Conservation (phyloP, 2,888 invertebrate species). For the Galerucella calmariensis region DNA sequence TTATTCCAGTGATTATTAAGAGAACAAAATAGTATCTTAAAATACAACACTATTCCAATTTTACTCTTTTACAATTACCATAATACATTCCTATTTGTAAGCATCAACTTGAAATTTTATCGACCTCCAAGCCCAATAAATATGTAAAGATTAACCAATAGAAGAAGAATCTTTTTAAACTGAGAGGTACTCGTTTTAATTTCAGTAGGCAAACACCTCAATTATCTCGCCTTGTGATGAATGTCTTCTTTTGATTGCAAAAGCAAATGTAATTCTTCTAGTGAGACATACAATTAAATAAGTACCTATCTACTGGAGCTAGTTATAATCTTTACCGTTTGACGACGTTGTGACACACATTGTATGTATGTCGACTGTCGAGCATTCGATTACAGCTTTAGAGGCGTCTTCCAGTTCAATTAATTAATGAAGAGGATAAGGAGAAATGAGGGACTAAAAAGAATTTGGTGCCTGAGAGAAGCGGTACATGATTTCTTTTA, state of each 20-base stretch:
- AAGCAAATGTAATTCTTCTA: background rate
- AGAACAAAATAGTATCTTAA: no score
- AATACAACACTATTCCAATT: no score
- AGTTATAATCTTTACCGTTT: background rate
- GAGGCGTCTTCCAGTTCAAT: background rate
- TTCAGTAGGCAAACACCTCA: no score
- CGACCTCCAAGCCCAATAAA: no score
- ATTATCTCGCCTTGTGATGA: no score
- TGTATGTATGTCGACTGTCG: background rate
- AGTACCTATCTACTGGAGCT: background rate
- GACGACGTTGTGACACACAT: background rate
- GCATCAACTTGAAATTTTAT: no score
- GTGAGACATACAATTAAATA: background rate
- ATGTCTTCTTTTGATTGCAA: background rate
- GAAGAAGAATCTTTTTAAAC: no score
- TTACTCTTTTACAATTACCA: no score
- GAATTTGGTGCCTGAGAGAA: background rate
- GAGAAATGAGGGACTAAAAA: conserved; percentile 7
- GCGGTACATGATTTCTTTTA: background rate
- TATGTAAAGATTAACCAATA: no score
- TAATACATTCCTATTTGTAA: no score
- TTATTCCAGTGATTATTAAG: no score
- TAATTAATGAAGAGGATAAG: background rate
- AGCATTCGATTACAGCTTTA: background rate
- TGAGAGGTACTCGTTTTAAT: no score